Evolutionary conservation across 1,140 invertebrate species (phyloP).

Genomic region (Bactericera cockerelli): DNA sequence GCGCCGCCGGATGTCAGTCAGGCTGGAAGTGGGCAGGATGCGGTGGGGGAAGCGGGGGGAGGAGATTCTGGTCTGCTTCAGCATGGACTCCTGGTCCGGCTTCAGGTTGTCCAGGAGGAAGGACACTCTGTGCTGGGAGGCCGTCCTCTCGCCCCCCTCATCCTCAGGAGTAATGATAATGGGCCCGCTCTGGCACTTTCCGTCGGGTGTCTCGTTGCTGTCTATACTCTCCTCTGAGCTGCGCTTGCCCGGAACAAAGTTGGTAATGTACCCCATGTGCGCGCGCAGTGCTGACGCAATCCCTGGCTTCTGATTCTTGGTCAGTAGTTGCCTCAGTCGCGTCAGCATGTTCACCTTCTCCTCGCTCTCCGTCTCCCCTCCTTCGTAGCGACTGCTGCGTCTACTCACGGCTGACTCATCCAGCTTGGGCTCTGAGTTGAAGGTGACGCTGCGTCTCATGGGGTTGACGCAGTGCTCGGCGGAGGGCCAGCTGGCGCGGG

Average conservation of each 20-base stretch:
- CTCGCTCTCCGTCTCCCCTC: background rate
- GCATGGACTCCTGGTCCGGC: background rate
- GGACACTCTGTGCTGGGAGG: background rate
- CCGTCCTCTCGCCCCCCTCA: background rate
- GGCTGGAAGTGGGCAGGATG: background rate
- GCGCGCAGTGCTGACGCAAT: background rate
- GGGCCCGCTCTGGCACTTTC: background rate
- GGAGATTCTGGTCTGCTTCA: background rate
- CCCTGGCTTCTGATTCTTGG: background rate
- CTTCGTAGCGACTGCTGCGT: background rate
- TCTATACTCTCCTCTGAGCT: constrained; percentile 5
- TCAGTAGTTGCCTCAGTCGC: background rate
- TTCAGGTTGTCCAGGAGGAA: constrained; percentile 1
- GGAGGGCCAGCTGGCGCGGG: constrained; percentile 33
- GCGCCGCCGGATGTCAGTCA: background rate
- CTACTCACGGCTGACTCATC: constrained; percentile 23
- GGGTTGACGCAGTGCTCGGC: constrained; percentile 17
- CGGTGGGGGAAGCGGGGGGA: background rate
- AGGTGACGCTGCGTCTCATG: constrained; percentile 33
- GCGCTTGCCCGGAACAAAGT: background rate
- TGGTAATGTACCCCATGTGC: background rate
- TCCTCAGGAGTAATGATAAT: background rate
- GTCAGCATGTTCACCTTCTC: constrained; percentile 1
- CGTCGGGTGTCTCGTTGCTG: background rate
- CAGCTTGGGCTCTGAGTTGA: constrained; percentile 51